A percentile compares a stretch with the other conserved stretches of the same genome.
Conservation (phyloP, 2,113 vertebrate species). For the Cyrtonyx montezumae region DNA sequence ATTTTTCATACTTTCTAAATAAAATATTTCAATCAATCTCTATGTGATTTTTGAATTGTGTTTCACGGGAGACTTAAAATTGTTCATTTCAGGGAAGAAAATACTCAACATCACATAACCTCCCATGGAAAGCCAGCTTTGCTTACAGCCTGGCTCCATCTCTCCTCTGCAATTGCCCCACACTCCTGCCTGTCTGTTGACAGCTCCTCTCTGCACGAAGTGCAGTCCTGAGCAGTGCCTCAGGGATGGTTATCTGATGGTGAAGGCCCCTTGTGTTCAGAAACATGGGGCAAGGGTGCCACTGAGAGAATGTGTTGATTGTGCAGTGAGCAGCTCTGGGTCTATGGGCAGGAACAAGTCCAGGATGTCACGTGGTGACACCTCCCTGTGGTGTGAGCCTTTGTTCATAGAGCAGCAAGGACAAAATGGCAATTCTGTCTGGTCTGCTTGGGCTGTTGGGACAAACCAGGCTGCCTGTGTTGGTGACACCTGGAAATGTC, state of each 20-base stretch:
- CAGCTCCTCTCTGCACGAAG: not conserved
- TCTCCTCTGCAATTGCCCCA: not conserved
- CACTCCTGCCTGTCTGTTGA: not conserved
- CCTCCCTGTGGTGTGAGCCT: not conserved
- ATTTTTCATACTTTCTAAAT: not conserved
- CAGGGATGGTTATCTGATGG: not conserved
- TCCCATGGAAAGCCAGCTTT: not conserved
- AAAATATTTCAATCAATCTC: constrained; percentile 1
- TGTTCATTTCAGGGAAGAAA: constrained; percentile 18
- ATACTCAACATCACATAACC: not conserved
- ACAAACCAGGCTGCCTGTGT: not conserved
- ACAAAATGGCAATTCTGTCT: not conserved
- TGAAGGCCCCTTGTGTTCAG: not conserved
- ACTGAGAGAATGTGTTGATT: not conserved
- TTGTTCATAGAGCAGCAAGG: not conserved
- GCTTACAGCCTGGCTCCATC: not conserved
- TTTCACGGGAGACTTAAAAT: not conserved
- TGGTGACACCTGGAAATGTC: not conserved
- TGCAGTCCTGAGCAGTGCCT: not conserved
- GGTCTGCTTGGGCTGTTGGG: not conserved
- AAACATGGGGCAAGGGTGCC: not conserved
- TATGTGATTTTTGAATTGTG: not conserved
- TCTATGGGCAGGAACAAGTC: not conserved
- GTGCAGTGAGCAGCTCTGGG: not conserved
- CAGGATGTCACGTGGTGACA: not conserved